phyloP scores from a whole-genome alignment of 2,888 invertebrate species.

The Nomada flava region DNA sequence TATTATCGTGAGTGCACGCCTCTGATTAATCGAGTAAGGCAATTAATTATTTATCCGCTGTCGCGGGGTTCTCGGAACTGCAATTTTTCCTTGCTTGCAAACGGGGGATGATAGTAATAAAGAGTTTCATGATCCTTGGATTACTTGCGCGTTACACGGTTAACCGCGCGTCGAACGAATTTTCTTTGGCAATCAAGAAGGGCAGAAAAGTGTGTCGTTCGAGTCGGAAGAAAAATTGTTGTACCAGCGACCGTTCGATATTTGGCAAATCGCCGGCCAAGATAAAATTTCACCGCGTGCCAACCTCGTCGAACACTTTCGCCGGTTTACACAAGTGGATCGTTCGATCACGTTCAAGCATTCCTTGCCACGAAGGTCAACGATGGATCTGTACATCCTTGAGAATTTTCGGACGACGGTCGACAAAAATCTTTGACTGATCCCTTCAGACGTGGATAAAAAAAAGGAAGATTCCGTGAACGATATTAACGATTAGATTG shows the following conservation, averaged over 20 bases:
- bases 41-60: constrained; percentile 8
- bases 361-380: constrained; percentile 12
- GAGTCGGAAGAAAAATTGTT: not conserved
- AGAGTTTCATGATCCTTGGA: not conserved
- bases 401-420: not conserved
- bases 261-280: constrained; percentile 44
- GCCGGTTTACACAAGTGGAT: not conserved
- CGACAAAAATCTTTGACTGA: no score
- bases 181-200: constrained; percentile 3
- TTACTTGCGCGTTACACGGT: constrained; percentile 5
- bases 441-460: no score
- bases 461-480: no score
- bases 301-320: constrained; percentile 27
- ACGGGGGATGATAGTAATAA: not conserved
- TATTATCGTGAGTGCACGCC: not conserved
- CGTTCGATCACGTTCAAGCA: constrained; percentile 10
- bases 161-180: constrained; percentile 14
- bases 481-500: no score
- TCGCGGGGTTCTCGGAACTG: not conserved
- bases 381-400: not conserved
- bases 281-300: constrained; percentile 47
- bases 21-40: constrained; percentile 15
- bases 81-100: not conserved
- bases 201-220: not conserved
- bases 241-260: constrained; percentile 19